These are phyloP conservation scores for Amphiduros pacificus DNA, from an alignment of 2,888 invertebrate species.

Conservation along the genomic window DNA sequence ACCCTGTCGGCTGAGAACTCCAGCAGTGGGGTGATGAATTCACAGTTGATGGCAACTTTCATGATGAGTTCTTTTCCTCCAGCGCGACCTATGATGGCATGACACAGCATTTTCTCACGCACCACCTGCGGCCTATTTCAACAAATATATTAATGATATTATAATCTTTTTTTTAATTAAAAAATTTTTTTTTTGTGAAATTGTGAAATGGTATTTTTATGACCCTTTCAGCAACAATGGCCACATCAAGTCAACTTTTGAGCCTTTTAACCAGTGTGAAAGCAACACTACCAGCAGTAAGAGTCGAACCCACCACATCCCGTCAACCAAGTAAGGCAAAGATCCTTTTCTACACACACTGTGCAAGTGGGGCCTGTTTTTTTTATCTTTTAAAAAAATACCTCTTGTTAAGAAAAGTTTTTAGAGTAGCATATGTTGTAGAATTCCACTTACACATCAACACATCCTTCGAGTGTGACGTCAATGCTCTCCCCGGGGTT, in stretches of 20 bases:
- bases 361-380: no score
- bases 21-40: conserved; percentile 59
- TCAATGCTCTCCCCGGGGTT: conserved; percentile 54
- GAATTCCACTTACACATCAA: conserved; percentile 50
- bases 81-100: conserved; percentile 58
- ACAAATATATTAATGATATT: background rate
- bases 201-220: background rate
- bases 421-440: no score
- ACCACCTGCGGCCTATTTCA: conserved; percentile 49
- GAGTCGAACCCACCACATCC: no score
- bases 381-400: no score
- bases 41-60: conserved; percentile 53
- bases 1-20: conserved; percentile 56
- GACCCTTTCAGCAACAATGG: no score
- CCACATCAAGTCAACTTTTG: no score
- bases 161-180: background rate
- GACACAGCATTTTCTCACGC: conserved; percentile 55
- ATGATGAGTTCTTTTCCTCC: conserved; percentile 60
- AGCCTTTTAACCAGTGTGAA: no score
- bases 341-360: no score
- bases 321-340: no score
- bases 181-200: background rate
- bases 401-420: no score
- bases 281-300: no score
- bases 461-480: conserved; percentile 52